Evolutionary conservation across 2,113 vertebrate species (phyloP).

Genomic region (Grus americana): DNA sequence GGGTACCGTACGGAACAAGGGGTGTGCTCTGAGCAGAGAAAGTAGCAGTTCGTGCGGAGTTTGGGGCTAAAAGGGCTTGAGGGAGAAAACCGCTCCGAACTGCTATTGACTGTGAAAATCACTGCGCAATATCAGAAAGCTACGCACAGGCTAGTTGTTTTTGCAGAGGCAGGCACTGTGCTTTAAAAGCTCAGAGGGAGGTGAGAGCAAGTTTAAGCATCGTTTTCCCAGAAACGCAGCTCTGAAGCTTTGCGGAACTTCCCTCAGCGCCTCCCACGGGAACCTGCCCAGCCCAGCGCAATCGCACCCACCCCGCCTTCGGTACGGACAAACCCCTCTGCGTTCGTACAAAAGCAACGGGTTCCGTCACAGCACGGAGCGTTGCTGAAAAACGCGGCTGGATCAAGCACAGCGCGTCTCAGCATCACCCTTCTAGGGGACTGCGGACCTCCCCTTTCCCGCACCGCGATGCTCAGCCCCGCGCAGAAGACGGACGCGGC

Average conservation of each 20-base stretch:
- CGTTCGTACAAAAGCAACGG: background rate
- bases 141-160: background rate
- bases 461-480: background rate
- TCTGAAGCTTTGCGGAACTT: background rate
- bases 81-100: background rate
- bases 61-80: background rate
- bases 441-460: background rate
- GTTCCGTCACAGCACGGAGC: background rate
- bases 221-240: background rate
- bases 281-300: background rate
- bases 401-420: fast-evolving
- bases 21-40: background rate
- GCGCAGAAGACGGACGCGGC: background rate
- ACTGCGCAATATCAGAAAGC: background rate
- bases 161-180: background rate
- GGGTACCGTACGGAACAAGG: background rate
- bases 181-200: slow-evolving; percentile 4
- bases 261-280: background rate
- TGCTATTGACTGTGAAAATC: background rate
- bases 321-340: fast-evolving
- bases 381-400: background rate
- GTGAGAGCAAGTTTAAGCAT: background rate
- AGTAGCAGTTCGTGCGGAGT: fast-evolving
- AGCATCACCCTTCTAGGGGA: background rate
- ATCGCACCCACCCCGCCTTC: fast-evolving